A percentile compares a stretch with the other conserved stretches of the same genome.
These are phyloP conservation scores for Fulmarus glacialis DNA, from an alignment of 2,113 vertebrate species.

Conservation along the genomic window DNA sequence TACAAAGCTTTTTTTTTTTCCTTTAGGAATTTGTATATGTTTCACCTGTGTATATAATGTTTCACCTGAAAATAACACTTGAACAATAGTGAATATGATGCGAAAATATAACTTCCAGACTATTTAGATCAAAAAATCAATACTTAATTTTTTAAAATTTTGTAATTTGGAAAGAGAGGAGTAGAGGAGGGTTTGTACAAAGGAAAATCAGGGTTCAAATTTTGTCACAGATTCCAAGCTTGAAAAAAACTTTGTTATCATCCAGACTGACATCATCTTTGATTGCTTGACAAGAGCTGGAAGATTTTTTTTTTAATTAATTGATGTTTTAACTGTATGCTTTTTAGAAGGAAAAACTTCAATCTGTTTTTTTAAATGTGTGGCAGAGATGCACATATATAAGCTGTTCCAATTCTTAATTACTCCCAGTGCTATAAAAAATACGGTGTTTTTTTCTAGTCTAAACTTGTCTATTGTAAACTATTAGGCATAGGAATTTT, in stretches of 20 bases:
- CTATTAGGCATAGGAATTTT: neutral
- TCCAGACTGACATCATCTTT: neutral
- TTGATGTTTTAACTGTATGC: neutral
- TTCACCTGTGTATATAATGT: no score
- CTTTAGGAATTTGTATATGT: neutral
- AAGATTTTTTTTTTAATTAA: neutral
- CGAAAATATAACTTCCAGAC: neutral
- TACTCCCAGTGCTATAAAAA: neutral
- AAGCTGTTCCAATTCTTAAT: slow-evolving; percentile 13
- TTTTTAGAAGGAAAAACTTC: slow-evolving; percentile 1
- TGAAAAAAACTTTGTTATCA: neutral
- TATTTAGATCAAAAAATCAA: neutral
- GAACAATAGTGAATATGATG: neutral
- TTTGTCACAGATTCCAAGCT: neutral
- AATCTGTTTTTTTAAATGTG: slow-evolving; percentile 26
- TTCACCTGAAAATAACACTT: neutral
- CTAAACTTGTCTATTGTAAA: neutral
- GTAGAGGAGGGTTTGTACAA: neutral
- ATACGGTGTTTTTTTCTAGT: neutral
- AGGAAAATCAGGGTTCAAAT: neutral
- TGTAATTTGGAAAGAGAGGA: neutral
- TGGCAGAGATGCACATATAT: neutral
- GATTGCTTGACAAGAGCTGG: neutral
- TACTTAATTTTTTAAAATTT: neutral
- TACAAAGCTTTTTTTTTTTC: neutral